Conservation (phyloP, 2,888 invertebrate genomes). For the Aspidapion aeneum region DNA sequence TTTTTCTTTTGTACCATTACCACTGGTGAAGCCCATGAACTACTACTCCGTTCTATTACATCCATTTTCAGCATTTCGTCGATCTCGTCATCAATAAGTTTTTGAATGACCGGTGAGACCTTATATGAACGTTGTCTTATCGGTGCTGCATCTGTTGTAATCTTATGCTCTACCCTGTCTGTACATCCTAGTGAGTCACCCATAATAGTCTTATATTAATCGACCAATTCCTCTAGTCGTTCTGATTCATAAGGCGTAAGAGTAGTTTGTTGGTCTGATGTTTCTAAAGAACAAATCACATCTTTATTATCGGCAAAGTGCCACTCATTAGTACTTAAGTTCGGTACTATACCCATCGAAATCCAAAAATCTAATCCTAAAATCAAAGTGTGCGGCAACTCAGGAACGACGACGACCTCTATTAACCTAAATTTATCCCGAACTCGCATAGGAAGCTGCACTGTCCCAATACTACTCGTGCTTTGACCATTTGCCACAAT, state of each 20-base stretch:
- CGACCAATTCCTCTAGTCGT: too few species aligned
- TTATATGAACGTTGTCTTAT: slow-evolving; percentile 25
- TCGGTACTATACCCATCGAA: slow-evolving; percentile 1
- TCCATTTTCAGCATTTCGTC: slow-evolving; percentile 29
- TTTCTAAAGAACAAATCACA: not conserved
- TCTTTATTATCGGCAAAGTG: slow-evolving; percentile 2
- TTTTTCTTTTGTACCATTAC: slow-evolving; percentile 15
- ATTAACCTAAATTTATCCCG: slow-evolving; percentile 15
- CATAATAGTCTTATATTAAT: too few species aligned
- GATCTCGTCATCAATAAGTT: slow-evolving; percentile 22
- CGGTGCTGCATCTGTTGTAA: slow-evolving; percentile 2
- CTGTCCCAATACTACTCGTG: slow-evolving; percentile 19
- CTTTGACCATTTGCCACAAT: too few species aligned
- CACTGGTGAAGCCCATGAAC: too few species aligned
- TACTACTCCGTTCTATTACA: slow-evolving; percentile 29
- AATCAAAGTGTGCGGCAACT: slow-evolving; percentile 1
- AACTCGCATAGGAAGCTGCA: slow-evolving; percentile 17
- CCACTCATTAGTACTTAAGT: slow-evolving; percentile 21
- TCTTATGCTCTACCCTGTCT: not conserved
- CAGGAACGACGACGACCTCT: slow-evolving; percentile 1
- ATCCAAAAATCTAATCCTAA: slow-evolving; percentile 5
- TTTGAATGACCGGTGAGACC: slow-evolving; percentile 21
- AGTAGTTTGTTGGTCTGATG: too few species aligned
- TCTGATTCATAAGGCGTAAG: too few species aligned
- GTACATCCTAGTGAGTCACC: not conserved